These are phyloP conservation scores for Axea sp. DNA, from an alignment of 2,888 invertebrate genomes.

Conservation along the genomic window DNA sequence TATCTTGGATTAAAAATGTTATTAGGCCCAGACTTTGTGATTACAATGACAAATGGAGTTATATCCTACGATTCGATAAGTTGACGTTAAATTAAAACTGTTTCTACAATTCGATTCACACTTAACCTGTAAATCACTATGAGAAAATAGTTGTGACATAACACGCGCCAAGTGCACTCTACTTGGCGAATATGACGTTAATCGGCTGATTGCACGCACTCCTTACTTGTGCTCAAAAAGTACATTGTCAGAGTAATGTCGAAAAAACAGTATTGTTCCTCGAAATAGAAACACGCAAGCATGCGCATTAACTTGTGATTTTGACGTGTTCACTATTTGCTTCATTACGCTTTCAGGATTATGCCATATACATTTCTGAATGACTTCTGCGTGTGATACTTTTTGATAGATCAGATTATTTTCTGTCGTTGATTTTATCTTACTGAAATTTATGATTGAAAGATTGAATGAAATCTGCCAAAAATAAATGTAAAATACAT, in stretches of 20 bases:
- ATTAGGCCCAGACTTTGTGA: constrained; percentile 13
- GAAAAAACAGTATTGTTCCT: constrained; percentile 37
- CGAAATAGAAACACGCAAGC: constrained; percentile 19
- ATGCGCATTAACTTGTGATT: constrained; percentile 40
- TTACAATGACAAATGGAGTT: no score
- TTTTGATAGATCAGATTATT: constrained; percentile 48
- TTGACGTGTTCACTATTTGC: constrained; percentile 59
- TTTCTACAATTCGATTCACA: constrained; percentile 60
- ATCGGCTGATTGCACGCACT: constrained; percentile 46
- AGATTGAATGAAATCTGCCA: no score
- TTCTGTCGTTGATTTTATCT: background rate
- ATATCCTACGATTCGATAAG: no score
- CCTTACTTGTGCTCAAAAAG: constrained; percentile 41
- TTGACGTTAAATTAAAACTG: constrained; percentile 60
- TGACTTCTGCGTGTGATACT: constrained; percentile 52
- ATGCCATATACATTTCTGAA: constrained; percentile 46
- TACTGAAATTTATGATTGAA: no score
- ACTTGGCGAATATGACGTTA: constrained; percentile 54
- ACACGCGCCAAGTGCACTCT: constrained; percentile 58
- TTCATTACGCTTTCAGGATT: constrained; percentile 51
- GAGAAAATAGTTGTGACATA: no score
- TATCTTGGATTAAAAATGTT: constrained; percentile 32
- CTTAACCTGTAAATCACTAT: constrained; percentile 63
- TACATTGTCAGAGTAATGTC: constrained; percentile 14
- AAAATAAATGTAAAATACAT: no score